Base-by-base conservation (phyloP, 2,797 vertebrate species). In the Characodon lateralis region DNA sequence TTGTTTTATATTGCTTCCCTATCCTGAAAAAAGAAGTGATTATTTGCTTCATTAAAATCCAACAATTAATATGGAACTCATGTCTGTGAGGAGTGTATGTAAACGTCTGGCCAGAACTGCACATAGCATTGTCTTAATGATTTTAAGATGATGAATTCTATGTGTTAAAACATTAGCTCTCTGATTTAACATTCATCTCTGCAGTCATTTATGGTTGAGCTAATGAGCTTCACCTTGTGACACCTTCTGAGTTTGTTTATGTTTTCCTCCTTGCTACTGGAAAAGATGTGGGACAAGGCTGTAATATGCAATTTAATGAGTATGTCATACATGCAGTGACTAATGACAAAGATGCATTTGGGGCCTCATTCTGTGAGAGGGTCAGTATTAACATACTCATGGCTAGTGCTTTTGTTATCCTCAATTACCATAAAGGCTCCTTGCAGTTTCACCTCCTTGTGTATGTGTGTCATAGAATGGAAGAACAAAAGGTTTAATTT, bases 281-380 rank as follows among this genome's bases (percentile, higher is more conserved):
- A 46, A 79, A 81, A 75, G 74, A 69, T 82, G 35, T 41, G 55
- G 56, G 31, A 80, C 66, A 73, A 9, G 39, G 53, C 26, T 82
- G 81, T 79, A 83, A 88, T 83, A 69, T 83, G 74, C 81, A 75
- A 87, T 85, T 93, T 92, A 93, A 93, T 91, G 87, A 91, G 84
- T 80, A 71, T 28, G 78, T 88, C 77, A 86, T n/a, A 43, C 65
- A 59, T 78, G 88, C 50, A 84, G 86, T 73, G 79, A 26, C 76
- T 91, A 93, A 94, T 93, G 92, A 89, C 83, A 87, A 63, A 72
- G 80, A 90, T 48, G 71, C 79, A 78, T 87, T 81, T 79, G 86
- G 83, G 82, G 76, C 76, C 78, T 91, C 71, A 78, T 88, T 87
- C 89, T 75, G 71, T 43, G 74, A 59, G n/a, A 69, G 79, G 85